Evolutionary conservation across 2,797 vertebrate species (phyloP).

Genomic region (Tapirus indicus): DNA sequence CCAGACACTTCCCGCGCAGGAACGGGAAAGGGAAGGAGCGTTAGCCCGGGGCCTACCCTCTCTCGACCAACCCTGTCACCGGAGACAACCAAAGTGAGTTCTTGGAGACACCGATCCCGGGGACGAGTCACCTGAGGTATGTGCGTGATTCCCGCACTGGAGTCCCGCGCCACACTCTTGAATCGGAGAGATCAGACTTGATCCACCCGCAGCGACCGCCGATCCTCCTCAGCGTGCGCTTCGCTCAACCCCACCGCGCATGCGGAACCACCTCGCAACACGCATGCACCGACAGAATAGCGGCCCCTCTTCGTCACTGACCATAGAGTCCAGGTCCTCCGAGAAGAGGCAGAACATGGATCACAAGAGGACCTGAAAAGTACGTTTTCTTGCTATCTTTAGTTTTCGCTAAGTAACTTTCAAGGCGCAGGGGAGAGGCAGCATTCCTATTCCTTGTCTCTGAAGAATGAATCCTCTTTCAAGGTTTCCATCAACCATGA

Average conservation of each 20-base stretch:
- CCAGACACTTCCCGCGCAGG: conserved; percentile 73
- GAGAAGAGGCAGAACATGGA: rapidly evolving
- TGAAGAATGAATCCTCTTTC: not conserved
- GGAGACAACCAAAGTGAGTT: not conserved
- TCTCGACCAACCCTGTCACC: not conserved
- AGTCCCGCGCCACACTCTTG: not conserved
- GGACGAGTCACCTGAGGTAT: conserved; percentile 71
- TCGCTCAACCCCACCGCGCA: conserved; percentile 30
- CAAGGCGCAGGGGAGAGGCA: not conserved
- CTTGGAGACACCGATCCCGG: not conserved
- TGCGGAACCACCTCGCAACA: not conserved
- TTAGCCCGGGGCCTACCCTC: conserved; percentile 54
- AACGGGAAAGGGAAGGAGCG: not conserved
- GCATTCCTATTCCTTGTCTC: not conserved
- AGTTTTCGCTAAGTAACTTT: not conserved
- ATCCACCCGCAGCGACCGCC: not conserved
- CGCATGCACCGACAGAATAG: conserved; percentile 47
- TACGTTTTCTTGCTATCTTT: not conserved
- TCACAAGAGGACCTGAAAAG: not conserved
- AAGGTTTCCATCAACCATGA: not conserved
- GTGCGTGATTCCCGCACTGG: not conserved
- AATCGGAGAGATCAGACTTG: not conserved
- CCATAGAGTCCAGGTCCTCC: conserved; percentile 63
- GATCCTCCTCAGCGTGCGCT: conserved; percentile 63
- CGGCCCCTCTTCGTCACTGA: conserved; percentile 34